Base-by-base conservation (phyloP, 2,113 vertebrate species). In the Clupea harengus region DNA sequence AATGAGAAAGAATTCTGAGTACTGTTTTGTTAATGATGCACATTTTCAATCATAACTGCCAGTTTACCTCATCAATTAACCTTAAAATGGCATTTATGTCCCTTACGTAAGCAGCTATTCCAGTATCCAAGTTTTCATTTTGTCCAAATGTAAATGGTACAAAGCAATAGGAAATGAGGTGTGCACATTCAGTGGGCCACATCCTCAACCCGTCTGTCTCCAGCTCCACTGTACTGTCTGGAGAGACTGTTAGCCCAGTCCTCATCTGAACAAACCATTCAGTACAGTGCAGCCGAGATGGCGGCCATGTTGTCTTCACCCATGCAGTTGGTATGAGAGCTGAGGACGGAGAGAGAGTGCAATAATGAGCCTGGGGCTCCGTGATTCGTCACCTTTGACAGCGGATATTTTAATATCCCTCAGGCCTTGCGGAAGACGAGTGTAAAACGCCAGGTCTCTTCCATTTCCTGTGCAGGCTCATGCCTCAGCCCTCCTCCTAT, bases 391-490 rank as follows among this genome's bases (percentile, higher is more conserved):
- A 75, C 67, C 67, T 75, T 15, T 75, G 67, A 75, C 67, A 75
- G 67, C 28, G 15, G 28, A 39, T 39, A 28, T 75, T 75, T 75
- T 75, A 75, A 75, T 75, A 75, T 75, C 67, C 67, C 67, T 13
- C 8, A 17, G 67, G 67, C 25, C 25, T 28, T 3, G 28, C 13
- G 67, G 25, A 75, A 28, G 67, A 15, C 28, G 67, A 32, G 28
- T 10, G 28, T 13, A 28, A 9, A 13, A 32, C 25, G 2, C 9
- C 67, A 4, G 7, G 2, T 10, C 67, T 32, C 67, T 75, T 75
- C 67, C n/a, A 75, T 75, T 75, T 75, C 67, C 67, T 75, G 67
- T 75, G n/a, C n/a, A n/a, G n/a, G n/a, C n/a, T n/a, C n/a, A n/a
- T n/a, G n/a, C n/a, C n/a, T n/a, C n/a, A n/a, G n/a, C n/a, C n/a